These are phyloP conservation scores for Pteropus rufus DNA, from an alignment of 2,797 vertebrate species.

Conservation along the genomic window DNA sequence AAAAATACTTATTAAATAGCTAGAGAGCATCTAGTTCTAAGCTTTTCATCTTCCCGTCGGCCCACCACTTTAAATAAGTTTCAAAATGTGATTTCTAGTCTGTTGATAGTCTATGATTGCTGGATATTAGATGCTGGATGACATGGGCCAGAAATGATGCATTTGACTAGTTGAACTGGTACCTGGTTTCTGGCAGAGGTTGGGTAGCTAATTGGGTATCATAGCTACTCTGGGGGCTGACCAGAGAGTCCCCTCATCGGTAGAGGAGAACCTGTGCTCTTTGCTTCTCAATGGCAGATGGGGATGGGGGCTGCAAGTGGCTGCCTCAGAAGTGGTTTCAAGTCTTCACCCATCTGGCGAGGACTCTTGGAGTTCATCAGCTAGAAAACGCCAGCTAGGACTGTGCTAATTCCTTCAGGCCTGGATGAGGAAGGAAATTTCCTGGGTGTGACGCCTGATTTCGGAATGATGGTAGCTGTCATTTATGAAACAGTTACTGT, in stretches of 20 bases:
- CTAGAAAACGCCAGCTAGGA: not conserved
- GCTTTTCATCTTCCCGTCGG: not conserved
- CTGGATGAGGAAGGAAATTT: not conserved
- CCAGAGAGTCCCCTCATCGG: not conserved
- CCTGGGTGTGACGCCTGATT: accelerated
- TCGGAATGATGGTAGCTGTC: not conserved
- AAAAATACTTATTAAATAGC: not conserved
- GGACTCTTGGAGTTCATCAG: not conserved
- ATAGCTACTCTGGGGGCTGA: not conserved
- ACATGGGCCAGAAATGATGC: not conserved
- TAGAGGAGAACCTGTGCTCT: not conserved
- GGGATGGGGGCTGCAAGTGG: not conserved
- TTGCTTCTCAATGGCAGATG: not conserved
- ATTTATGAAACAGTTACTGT: not conserved
- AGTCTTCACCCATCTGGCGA: not conserved
- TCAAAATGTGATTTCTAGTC: not conserved
- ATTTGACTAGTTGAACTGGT: not conserved
- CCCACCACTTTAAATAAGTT: not conserved
- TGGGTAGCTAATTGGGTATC: not conserved
- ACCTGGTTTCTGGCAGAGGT: not conserved
- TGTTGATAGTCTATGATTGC: not conserved
- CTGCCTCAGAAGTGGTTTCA: not conserved
- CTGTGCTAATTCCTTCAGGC: not conserved
- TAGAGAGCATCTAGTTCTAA: not conserved
- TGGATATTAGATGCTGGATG: not conserved